Base-by-base conservation (phyloP, 1,140 invertebrate genomes). In the Drosophila suzukii region DNA sequence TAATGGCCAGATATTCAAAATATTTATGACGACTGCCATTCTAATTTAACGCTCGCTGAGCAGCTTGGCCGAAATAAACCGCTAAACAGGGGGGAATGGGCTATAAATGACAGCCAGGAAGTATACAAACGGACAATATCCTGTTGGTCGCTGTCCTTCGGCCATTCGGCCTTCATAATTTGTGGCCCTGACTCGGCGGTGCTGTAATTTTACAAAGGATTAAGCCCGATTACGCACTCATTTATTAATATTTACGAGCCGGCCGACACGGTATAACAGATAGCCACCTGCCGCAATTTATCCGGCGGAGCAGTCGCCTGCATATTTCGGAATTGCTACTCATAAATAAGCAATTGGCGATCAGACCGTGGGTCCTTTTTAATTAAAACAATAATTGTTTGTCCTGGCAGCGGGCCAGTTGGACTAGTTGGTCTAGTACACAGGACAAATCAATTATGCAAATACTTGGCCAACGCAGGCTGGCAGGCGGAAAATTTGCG, bases 131-230 rank as follows among this genome's bases (percentile, higher is more conserved):
- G 61, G 47, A 61, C 83, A 78, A 85, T 85, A 85, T 85, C 83
- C 82, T 85, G 78, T 51, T 78, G 63, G 60, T 32, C 70, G 63
- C 20, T 60, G 71, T 39, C 60, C 62, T 46, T 74, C 32, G 46
- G 38, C 50, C 34, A 32, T 36, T 60, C 27, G 11, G 17, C 47
- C 62, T 71, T 57, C 63, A 71, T 80, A 80, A 88, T 83, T 86
- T 83, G 83, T 49, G 76, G 71, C 60, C 59, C 47, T 49, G 63
- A 57, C 76, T 20, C 17, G 17, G 51, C 12, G 55, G 60, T 58
- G 74, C 79, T 71, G 86, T 89, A 89, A 90, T 90, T 89, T 89
- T 59, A 84, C 84, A 89, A 89, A 89, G 84, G 84, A 89, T 89
- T 89, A 89, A 84, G 74, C 74, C 66, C 81, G 84, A 89, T 89